Conservation (phyloP, 2,888 invertebrate genomes). For the Athalia rosae region DNA sequence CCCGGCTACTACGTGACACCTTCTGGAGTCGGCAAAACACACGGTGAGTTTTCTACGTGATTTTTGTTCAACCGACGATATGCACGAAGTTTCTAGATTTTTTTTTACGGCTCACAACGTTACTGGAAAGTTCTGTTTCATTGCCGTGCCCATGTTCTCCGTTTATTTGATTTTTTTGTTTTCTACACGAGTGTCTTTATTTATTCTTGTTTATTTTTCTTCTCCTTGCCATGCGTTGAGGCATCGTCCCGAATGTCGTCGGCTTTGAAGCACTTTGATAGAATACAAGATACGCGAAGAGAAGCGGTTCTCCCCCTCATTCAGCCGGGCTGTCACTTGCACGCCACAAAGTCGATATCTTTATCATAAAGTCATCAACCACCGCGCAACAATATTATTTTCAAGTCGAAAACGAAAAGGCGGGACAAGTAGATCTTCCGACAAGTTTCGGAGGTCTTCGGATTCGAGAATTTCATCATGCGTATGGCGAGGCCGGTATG, state of each 20-base stretch:
- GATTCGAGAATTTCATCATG: background rate
- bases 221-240: too few relatives aligned
- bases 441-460: background rate
- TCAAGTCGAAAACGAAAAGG: conserved; percentile 49
- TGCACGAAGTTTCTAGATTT: background rate
- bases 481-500: background rate
- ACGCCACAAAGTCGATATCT: conserved; percentile 66
- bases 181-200: too few relatives aligned
- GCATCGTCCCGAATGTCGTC: background rate
- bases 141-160: too few relatives aligned
- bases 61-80: background rate
- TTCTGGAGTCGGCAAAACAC: conserved; percentile 52
- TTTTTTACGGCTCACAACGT: background rate
- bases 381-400: conserved; percentile 61
- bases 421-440: conserved; percentile 2
- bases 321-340: conserved; percentile 64
- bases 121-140: too few relatives aligned
- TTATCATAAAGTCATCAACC: conserved; percentile 63
- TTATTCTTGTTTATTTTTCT: too few relatives aligned
- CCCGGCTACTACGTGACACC: conserved; percentile 57
- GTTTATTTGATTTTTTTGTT: too few relatives aligned
- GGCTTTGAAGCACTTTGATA: conserved; percentile 47
- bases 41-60: conserved; percentile 50
- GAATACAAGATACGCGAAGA: conserved; percentile 46
- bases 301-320: conserved; percentile 55